phyloP scores from a whole-genome alignment of 1,140 invertebrate species.

The Metaphire vulgaris region DNA sequence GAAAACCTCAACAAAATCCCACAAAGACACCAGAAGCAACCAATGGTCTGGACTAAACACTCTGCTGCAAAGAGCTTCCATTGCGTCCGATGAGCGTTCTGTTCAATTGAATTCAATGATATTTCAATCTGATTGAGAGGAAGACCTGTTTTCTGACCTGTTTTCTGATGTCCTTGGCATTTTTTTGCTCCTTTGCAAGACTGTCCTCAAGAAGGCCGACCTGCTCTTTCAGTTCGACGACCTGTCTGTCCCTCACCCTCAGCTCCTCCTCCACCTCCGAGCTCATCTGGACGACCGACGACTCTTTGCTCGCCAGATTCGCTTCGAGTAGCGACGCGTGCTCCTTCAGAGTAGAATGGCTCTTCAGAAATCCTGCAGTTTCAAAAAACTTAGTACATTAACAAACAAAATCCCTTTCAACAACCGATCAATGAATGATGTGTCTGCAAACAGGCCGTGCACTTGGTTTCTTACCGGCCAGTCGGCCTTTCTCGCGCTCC shows the following conservation, averaged over 20 bases:
- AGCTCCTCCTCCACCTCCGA: conserved; percentile 24
- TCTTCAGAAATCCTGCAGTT: conserved; percentile 24
- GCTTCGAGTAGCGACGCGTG: conserved; percentile 33
- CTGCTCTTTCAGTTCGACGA: conserved; percentile 28
- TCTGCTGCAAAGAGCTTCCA: too few species aligned
- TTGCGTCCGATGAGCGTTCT: too few species aligned
- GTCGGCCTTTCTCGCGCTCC: conserved; percentile 52
- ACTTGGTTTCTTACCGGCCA: conserved; percentile 51
- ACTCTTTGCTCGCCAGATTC: conserved; percentile 32
- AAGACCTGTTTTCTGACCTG: too few species aligned
- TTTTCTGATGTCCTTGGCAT: conserved; percentile 34
- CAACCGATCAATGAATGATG: too few species aligned
- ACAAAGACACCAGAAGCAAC: too few species aligned
- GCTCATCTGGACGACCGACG: conserved; percentile 30
- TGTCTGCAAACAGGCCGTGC: too few species aligned
- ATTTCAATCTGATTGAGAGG: too few species aligned
- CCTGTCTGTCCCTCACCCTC: conserved; percentile 24
- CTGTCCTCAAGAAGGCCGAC: conserved; percentile 32
- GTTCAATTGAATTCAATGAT: too few species aligned
- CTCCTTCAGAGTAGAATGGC: conserved; percentile 33
- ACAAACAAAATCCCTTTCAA: too few species aligned
- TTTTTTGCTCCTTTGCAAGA: conserved; percentile 33
- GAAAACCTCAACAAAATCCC: too few species aligned
- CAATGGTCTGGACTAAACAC: too few species aligned
- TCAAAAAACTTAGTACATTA: too few species aligned